Conservation (phyloP, 2,113 vertebrate species). For the Alosa alosa region DNA sequence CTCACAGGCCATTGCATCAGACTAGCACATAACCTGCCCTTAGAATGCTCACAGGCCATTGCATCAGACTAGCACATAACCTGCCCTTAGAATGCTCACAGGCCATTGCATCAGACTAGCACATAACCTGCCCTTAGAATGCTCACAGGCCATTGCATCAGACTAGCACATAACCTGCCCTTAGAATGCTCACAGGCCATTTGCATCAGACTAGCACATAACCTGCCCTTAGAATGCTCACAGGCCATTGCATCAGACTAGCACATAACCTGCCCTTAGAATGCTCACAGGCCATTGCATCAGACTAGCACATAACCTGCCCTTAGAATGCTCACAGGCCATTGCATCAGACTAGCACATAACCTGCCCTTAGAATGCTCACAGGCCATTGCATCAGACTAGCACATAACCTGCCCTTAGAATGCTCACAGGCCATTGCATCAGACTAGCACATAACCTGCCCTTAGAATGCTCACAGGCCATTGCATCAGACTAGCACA, state of each 20-base stretch:
- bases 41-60: not conserved
- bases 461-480: not conserved
- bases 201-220: no score
- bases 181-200: not conserved
- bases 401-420: no score
- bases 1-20: not conserved
- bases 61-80: no score
- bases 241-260: not conserved
- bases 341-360: no score
- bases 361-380: no score
- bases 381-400: not conserved
- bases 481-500: no score
- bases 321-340: not conserved
- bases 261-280: no score
- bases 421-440: not conserved
- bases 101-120: not conserved
- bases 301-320: no score
- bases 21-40: no score
- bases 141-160: not conserved
- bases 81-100: not conserved
- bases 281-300: not conserved
- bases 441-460: no score
- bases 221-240: not conserved
- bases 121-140: no score
- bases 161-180: no score